Evolutionary conservation across 2,888 invertebrate species (phyloP).

Genomic region (Conus canariensis): DNA sequence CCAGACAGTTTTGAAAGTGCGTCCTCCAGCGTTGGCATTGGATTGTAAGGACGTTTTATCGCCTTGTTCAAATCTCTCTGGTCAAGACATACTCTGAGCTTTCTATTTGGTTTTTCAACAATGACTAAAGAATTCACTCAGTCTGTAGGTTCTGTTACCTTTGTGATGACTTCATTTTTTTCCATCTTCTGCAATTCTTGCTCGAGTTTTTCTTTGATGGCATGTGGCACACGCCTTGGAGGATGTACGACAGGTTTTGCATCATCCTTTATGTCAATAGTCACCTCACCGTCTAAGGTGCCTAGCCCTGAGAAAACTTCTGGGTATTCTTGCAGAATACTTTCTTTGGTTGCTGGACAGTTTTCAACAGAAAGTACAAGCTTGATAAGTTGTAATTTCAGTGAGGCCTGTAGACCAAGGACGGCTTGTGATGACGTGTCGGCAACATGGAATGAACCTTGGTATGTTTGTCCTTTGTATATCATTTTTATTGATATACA

Average conservation of each 20-base stretch:
- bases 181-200: neutral
- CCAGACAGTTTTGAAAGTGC: neutral
- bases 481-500: no score
- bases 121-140: constrained; percentile 32
- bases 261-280: neutral
- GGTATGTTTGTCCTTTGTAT: no score
- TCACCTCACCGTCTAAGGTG: neutral
- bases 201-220: constrained; percentile 38
- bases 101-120: constrained; percentile 26
- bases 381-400: no score
- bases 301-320: neutral
- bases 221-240: constrained; percentile 49
- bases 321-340: no score
- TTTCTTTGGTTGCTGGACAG: no score
- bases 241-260: constrained; percentile 25
- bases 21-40: constrained; percentile 27
- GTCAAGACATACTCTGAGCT: constrained; percentile 2
- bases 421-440: no score
- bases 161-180: neutral
- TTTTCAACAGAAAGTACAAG: no score
- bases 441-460: no score
- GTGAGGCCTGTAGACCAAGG: no score
- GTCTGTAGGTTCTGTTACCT: constrained; percentile 19
- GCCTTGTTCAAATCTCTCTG: neutral
- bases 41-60: constrained; percentile 8